A percentile compares a stretch with the other conserved stretches of the same genome.
These are phyloP conservation scores for Zonitis immaculata DNA, from an alignment of 2,888 invertebrate species.

Conservation along the genomic window DNA sequence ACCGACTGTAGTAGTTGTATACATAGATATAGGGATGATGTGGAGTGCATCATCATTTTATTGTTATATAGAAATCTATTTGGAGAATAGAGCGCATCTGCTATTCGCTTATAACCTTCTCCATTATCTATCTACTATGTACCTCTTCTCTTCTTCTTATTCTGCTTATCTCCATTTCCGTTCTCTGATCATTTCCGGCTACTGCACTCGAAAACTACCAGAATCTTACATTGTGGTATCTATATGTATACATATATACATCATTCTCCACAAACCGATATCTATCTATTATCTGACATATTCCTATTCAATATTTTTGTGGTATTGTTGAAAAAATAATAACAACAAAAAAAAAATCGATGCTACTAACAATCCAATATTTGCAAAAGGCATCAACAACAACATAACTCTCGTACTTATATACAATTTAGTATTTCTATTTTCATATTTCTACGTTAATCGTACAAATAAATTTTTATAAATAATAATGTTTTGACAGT, in stretches of 20 bases:
- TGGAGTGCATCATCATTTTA: constrained; percentile 44
- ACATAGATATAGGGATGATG: too few species aligned
- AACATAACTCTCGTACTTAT: too few species aligned
- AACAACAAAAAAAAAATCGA: constrained; percentile 22
- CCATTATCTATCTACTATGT: constrained; percentile 42
- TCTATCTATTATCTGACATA: constrained; percentile 35
- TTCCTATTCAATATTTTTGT: constrained; percentile 26
- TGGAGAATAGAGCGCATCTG: constrained; percentile 46
- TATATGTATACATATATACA: too few species aligned
- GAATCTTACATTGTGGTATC: constrained; percentile 30
- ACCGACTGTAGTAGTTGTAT: constrained; percentile 6
- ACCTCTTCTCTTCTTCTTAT: constrained; percentile 43
- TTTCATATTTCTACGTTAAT: too few species aligned
- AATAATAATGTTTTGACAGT: background rate
- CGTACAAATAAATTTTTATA: too few species aligned
- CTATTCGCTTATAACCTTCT: constrained; percentile 40
- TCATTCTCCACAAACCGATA: constrained; percentile 25
- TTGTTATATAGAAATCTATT: constrained; percentile 43
- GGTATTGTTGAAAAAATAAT: too few species aligned
- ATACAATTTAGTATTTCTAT: too few species aligned
- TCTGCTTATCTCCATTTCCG: constrained; percentile 50
- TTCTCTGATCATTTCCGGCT: constrained; percentile 48
- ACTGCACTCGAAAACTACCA: constrained; percentile 49
- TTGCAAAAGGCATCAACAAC: background rate
- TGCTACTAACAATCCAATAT: constrained; percentile 5